Conservation (phyloP, 2,888 invertebrate genomes). For the Arge pagana region DNA sequence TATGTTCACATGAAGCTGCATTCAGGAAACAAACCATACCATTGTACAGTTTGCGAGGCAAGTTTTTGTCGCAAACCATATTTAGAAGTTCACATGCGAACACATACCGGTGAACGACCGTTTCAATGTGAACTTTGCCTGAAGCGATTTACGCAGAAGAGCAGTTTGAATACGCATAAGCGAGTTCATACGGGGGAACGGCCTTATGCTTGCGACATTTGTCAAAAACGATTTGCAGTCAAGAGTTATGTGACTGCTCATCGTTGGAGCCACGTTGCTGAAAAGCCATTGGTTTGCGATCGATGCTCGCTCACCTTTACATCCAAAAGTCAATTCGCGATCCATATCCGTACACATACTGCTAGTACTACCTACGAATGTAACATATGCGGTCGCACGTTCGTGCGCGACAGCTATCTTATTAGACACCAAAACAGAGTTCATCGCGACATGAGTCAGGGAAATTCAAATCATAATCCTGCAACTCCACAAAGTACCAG, state of each 20-base stretch:
- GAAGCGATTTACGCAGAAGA: constrained; percentile 81
- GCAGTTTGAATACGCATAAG: constrained; percentile 81
- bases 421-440: constrained; percentile 79
- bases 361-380: constrained; percentile 74
- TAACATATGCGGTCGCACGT: constrained; percentile 74
- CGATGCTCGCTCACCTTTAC: constrained; percentile 75
- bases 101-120: constrained; percentile 77
- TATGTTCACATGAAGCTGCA: constrained; percentile 84
- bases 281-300: constrained; percentile 74
- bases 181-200: constrained; percentile 80
- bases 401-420: constrained; percentile 77
- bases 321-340: constrained; percentile 75
- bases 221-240: constrained; percentile 79
- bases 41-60: constrained; percentile 77
- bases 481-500: constrained; percentile 54
- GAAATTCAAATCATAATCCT: constrained; percentile 52
- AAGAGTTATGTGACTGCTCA: constrained; percentile 82
- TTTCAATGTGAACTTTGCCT: constrained; percentile 76
- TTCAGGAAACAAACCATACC: constrained; percentile 79
- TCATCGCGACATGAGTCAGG: constrained; percentile 63
- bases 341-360: constrained; percentile 76
- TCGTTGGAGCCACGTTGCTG: constrained; percentile 79
- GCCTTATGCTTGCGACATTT: constrained; percentile 79
- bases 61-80: constrained; percentile 82
- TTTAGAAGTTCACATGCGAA: constrained; percentile 79